Evolutionary conservation across 1,140 invertebrate species (phyloP).

Genomic region (Aradophagus sp.): DNA sequence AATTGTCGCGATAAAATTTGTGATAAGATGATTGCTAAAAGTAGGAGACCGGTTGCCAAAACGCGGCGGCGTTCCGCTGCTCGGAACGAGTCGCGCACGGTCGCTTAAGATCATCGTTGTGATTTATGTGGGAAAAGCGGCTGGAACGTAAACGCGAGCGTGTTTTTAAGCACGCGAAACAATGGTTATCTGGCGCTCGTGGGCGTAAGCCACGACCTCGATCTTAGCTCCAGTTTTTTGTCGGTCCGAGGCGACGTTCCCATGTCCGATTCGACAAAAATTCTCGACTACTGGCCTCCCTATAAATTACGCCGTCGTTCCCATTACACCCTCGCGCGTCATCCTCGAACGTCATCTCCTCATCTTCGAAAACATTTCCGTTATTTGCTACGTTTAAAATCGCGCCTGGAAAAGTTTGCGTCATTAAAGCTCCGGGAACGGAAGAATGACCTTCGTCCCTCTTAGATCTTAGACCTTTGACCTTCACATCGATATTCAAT

Average conservation of each 20-base stretch:
- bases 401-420: no score
- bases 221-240: constrained; percentile 67
- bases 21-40: no score
- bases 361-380: constrained; percentile 20
- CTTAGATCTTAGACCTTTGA: no score
- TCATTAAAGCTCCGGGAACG: no score
- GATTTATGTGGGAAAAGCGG: constrained; percentile 69
- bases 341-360: no score
- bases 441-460: no score
- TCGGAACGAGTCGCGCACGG: constrained; percentile 10
- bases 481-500: no score
- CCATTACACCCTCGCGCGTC: constrained; percentile 57
- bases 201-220: constrained; percentile 68
- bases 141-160: constrained; percentile 63
- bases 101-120: constrained; percentile 63
- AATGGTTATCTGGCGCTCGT: constrained; percentile 68
- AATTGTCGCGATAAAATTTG: no score
- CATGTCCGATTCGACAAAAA: constrained; percentile 68
- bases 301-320: constrained; percentile 68
- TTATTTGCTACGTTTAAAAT: no score
- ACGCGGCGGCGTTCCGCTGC: constrained; percentile 9
- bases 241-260: constrained; percentile 60
- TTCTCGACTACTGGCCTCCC: constrained; percentile 61
- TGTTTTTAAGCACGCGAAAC: constrained; percentile 65
- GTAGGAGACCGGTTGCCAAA: constrained; percentile 23